phyloP scores from a whole-genome alignment of 2,888 invertebrate species.

The Cephus pulcher region DNA sequence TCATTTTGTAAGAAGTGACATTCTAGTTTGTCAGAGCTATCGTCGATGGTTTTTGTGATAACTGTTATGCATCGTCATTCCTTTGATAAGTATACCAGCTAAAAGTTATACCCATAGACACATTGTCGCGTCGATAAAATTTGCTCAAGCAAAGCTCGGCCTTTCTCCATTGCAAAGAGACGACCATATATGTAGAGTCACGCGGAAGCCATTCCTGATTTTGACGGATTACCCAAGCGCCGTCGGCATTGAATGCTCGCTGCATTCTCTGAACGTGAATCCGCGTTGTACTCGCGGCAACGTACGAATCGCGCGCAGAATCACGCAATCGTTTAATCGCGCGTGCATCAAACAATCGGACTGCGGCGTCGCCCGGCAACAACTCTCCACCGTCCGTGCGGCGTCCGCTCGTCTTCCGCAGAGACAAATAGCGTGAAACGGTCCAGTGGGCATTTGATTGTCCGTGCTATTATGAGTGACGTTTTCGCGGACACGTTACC shows the following conservation, averaged over 20 bases:
- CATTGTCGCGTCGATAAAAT: background rate
- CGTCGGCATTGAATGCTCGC: background rate
- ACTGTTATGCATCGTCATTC: background rate
- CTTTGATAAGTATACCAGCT: background rate
- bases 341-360: constrained; percentile 62
- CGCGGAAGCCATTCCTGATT: background rate
- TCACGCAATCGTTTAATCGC: constrained; percentile 61
- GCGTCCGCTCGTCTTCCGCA: constrained; percentile 61
- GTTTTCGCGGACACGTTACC: constrained; percentile 40
- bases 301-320: background rate
- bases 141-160: background rate
- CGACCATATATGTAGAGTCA: background rate
- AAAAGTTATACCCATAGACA: background rate
- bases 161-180: background rate
- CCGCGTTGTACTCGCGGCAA: background rate
- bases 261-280: background rate
- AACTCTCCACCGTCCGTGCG: constrained; percentile 30
- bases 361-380: constrained; percentile 36
- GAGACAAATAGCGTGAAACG: constrained; percentile 59
- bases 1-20: constrained; percentile 37
- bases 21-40: constrained; percentile 14
- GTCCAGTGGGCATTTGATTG: constrained; percentile 62
- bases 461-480: constrained; percentile 61
- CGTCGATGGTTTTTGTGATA: background rate
- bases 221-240: background rate